Base-by-base conservation (phyloP, 1,140 invertebrate genomes). In the Apis cerana region DNA sequence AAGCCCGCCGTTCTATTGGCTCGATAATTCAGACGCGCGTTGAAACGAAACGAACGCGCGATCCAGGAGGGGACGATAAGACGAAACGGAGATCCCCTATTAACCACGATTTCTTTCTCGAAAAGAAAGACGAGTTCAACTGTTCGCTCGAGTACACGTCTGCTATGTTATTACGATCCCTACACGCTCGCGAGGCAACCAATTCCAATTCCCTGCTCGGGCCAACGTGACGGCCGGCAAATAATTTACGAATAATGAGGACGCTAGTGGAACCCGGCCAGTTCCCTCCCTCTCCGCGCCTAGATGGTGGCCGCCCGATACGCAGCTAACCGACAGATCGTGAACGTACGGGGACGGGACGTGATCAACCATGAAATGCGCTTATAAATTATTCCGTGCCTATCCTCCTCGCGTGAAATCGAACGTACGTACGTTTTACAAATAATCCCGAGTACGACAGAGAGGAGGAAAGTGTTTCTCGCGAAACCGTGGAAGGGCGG, bases 221-320 rank as follows among this genome's bases (percentile, higher is more conserved):
- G 23, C 71, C 84, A 74, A 87, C 86, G 77, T 87, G 86, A 84
- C 86, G 85, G 78, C 75, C 58, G 68, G 74, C 85, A 87, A 87
- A 88, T 88, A 87, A 88, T 88, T 88, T 88, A 88, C 85, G 86
- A 86, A 88, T 88, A 88, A 88, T 87, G 86, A 88, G 82, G 75
- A 87, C 61, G 78, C 33, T 87, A 85, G 82, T 88, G 86, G 70
- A 80, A 68, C 74, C 72, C 74, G 77, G 72, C 67, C 86, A 70
- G 74, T 81, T 64, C 84, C 70, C 64, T 65, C 13, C 19, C 62
- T 33, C 15, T 19, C n/a, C 11, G n/a, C 27, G 21, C 10, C 19
- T 21, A 27, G 65, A 56, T 13, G 33, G 33, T 48, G 75, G 54
- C 17, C 13, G 61, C 59, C 68, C 65, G 82, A 69, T 75, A 87